Evolutionary conservation across 2,888 invertebrate genomes (phyloP), one percentile per base, ranked within the genome.

Genomic region (Nowickia ferox): DNA sequence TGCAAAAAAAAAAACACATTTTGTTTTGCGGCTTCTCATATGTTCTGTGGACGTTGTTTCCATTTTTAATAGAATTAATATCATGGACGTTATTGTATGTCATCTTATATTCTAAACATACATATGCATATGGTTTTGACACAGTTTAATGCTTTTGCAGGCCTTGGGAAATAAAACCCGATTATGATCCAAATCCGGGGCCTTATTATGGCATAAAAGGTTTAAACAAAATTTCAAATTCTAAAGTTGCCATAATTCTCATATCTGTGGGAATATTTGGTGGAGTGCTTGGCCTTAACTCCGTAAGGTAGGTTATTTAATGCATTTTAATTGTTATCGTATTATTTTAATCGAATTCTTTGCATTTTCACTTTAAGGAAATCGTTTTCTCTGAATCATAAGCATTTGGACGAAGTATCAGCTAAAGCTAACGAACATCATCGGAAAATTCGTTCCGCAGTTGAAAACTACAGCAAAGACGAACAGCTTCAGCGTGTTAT

Each of bases 141-240:
- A 48, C n/a, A 15, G n/a, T 6, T 5, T 48, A 57, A 57, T 38
- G 1, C 11, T 46, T 17, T 66, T 66, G 38, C 48, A 90, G 89
- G 48, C 88, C 90, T 0, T 92, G 92, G 92, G 89, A 90, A 74
- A 82, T 91, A 4, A 90, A 87, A 42, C 90, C 92, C 9, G 87
- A 90, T 46, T 89, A 87, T 59, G 87, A 87, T 74, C 76, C 90
- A 9, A 90, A 91, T 87, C 90, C 92, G 6, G 93, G 93, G n/a
- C 91, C 93, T 0, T 96, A 95, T 89, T 96, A 96, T 91, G 96
- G 96, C 0, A 93, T 95, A 0, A 93, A 93, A 84, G 95, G 95
- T 1, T 61, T 95, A 0, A 94, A 93, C 77, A 95, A 93, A 88
- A 88, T 95, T 9, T 94, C 96, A 0, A 96, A 96, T 92, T 93